phyloP scores from a whole-genome alignment of 2,888 invertebrate species.

The Creontiades dilutus region DNA sequence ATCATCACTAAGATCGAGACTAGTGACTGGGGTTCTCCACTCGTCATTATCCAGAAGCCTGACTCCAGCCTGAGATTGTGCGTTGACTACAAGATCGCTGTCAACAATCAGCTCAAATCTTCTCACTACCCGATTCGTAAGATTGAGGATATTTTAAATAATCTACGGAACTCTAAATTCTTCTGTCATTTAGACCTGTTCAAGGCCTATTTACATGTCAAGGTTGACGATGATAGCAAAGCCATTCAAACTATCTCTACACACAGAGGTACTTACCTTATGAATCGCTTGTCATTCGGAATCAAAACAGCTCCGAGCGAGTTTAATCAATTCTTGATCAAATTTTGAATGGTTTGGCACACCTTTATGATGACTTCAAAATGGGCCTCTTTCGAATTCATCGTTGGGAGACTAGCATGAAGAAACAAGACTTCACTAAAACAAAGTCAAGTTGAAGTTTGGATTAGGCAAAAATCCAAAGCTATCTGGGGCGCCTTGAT shows the following conservation, averaged over 20 bases:
- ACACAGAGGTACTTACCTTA: slow-evolving; percentile 65
- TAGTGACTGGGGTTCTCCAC: slow-evolving; percentile 70
- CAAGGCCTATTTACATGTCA: slow-evolving; percentile 75
- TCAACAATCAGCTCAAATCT: slow-evolving; percentile 75
- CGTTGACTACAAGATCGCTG: slow-evolving; percentile 75
- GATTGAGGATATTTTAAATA: slow-evolving; percentile 73
- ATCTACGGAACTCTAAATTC: slow-evolving; percentile 71
- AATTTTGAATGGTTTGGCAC: slow-evolving; percentile 63
- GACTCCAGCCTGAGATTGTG: slow-evolving; percentile 71
- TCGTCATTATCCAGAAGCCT: slow-evolving; percentile 53
- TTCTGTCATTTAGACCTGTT: slow-evolving; percentile 74
- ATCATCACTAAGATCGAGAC: slow-evolving; percentile 67
- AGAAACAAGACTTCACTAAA: no score
- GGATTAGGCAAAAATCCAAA: no score
- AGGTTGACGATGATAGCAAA: slow-evolving; percentile 72
- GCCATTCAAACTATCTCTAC: slow-evolving; percentile 71
- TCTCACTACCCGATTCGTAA: slow-evolving; percentile 74
- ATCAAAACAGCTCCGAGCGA: slow-evolving; percentile 44
- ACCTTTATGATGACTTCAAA: slow-evolving; percentile 74
- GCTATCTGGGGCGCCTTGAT: no score
- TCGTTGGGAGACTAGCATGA: background rate
- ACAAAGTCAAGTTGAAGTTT: no score
- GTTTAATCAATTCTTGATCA: slow-evolving; percentile 67
- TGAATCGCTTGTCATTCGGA: slow-evolving; percentile 41
- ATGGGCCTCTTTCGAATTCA: slow-evolving; percentile 27